phyloP scores from a whole-genome alignment of 1,140 invertebrate genomes.

The Calephelis nemesis region DNA sequence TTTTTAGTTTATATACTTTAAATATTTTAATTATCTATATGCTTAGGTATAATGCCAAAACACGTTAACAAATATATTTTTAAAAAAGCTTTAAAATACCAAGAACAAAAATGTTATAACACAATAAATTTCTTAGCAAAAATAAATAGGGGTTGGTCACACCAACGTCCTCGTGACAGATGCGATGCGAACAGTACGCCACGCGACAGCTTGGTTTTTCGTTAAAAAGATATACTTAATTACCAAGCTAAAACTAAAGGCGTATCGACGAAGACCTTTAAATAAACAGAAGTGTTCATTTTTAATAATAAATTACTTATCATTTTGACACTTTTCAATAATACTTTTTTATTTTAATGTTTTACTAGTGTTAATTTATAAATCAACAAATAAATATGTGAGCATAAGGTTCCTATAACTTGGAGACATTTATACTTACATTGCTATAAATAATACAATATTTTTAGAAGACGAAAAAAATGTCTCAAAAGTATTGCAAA shows the following conservation, averaged over 20 bases:
- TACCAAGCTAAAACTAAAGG: conserved; percentile 45
- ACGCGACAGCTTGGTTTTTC: conserved; percentile 58
- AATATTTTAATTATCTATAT: no score
- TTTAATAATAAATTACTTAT: background rate
- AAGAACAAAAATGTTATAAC: no score
- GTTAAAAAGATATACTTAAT: conserved; percentile 52
- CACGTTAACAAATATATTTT: no score
- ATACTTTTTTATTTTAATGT: no score
- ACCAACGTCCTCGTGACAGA: conserved; percentile 39
- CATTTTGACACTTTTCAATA: background rate
- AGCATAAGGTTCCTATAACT: no score
- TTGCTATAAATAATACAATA: no score
- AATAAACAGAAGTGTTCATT: background rate
- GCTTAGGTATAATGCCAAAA: no score
- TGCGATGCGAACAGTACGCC: conserved; percentile 52
- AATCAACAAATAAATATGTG: no score
- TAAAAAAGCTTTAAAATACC: no score
- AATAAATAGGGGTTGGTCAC: conserved; percentile 24
- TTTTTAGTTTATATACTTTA: no score
- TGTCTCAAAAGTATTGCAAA: background rate
- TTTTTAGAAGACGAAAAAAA: conserved; percentile 6
- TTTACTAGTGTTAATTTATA: no score
- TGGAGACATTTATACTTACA: no score
- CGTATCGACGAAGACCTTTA: conserved; percentile 15
- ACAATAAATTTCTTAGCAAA: background rate